Evolutionary conservation across 2,888 invertebrate species (phyloP).

Genomic region (Leptothorax acervorum): DNA sequence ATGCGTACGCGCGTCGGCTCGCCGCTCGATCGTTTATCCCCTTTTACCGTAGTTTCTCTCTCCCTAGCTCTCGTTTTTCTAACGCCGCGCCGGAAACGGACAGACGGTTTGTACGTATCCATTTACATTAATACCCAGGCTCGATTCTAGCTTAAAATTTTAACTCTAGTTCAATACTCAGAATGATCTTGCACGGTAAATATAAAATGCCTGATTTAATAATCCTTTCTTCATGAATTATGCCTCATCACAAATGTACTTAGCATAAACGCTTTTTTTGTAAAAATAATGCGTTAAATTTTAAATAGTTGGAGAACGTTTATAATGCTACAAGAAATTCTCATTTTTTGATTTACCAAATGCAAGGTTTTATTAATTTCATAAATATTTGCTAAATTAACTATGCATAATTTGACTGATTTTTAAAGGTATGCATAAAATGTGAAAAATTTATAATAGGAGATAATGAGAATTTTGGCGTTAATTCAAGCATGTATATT

Average conservation of each 20-base stretch:
- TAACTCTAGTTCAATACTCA: too few relatives aligned
- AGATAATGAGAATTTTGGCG: background rate
- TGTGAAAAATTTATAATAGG: background rate
- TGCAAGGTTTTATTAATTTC: background rate
- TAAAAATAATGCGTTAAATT: background rate
- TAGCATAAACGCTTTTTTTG: background rate
- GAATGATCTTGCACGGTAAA: slow-evolving; percentile 7
- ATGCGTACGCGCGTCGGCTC: slow-evolving; percentile 45
- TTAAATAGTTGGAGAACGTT: background rate
- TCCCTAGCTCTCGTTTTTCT: slow-evolving; percentile 18
- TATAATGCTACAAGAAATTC: background rate
- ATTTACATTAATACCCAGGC: slow-evolving; percentile 52
- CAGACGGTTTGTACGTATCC: slow-evolving; percentile 58
- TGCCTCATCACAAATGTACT: background rate
- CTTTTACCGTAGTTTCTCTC: background rate
- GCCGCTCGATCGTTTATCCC: slow-evolving; percentile 42
- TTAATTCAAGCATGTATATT: background rate
- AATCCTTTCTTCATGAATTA: slow-evolving; percentile 2
- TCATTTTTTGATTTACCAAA: background rate
- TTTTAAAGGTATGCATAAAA: background rate
- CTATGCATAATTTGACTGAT: background rate
- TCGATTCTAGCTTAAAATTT: slow-evolving; percentile 9
- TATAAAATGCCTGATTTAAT: slow-evolving; percentile 6
- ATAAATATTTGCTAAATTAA: slow-evolving; percentile 4
- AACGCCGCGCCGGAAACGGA: slow-evolving; percentile 12